Conservation (phyloP, 2,113 vertebrate species). For the Delphinapterus leucas region DNA sequence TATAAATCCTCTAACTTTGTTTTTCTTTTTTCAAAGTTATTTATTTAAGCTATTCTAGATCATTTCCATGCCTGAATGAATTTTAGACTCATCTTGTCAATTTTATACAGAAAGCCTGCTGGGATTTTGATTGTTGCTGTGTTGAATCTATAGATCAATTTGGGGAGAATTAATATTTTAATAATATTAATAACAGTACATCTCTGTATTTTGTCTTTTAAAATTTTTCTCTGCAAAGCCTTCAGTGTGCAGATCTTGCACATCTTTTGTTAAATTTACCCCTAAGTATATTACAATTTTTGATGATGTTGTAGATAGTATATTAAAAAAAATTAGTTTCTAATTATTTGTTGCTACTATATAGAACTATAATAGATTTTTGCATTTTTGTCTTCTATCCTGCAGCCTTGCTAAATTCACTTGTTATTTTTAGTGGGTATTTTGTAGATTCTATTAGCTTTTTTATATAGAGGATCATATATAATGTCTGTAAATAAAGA, state of each 20-base stretch:
- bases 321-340: neutral
- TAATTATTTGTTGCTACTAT: neutral
- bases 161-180: neutral
- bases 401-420: neutral
- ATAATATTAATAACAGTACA: neutral
- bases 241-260: neutral
- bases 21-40: neutral
- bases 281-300: neutral
- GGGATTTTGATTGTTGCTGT: neutral
- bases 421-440: neutral
- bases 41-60: neutral
- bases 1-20: neutral
- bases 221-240: neutral
- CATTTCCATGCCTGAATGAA: neutral
- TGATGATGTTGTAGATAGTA: neutral
- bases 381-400: neutral
- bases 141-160: neutral
- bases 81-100: neutral
- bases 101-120: neutral
- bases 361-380: neutral
- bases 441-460: neutral
- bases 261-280: neutral
- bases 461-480: neutral
- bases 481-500: neutral
- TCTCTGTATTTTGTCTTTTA: neutral